Conservation (phyloP, 2,888 invertebrate genomes). For the Agrilus mali region DNA sequence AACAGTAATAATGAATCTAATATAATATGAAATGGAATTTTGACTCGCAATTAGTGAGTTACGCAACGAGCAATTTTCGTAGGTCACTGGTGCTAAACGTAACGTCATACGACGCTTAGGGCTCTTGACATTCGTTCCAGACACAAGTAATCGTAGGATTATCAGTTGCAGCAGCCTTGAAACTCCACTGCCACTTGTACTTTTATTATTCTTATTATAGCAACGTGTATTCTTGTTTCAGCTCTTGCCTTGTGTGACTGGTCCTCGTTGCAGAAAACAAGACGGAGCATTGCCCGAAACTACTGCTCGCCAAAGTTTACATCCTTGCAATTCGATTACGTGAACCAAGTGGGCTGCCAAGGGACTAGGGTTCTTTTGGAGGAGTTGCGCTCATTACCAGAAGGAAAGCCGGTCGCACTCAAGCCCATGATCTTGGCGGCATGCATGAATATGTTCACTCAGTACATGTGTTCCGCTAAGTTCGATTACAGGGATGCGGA, state of each 20-base stretch:
- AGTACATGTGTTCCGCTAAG: conserved; percentile 75
- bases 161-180: conserved; percentile 17
- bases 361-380: conserved; percentile 51
- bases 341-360: conserved; percentile 56
- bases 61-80: no score
- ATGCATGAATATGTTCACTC: conserved; percentile 73
- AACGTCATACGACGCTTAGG: no score
- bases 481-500: conserved; percentile 57
- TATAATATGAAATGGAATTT: no score
- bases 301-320: conserved; percentile 71
- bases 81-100: no score
- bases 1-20: no score
- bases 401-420: conserved; percentile 39
- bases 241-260: conserved; percentile 80
- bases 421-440: conserved; percentile 61
- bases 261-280: conserved; percentile 68
- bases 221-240: conserved; percentile 34
- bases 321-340: conserved; percentile 55
- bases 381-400: conserved; percentile 36
- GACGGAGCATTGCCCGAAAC: conserved; percentile 63
- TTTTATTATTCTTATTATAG: conserved; percentile 11
- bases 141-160: no score
- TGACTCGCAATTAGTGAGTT: no score
- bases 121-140: no score
- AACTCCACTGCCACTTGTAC: conserved; percentile 16